Evolutionary conservation across 2,888 invertebrate genomes (phyloP).

Genomic region (Tortricodes alternella): DNA sequence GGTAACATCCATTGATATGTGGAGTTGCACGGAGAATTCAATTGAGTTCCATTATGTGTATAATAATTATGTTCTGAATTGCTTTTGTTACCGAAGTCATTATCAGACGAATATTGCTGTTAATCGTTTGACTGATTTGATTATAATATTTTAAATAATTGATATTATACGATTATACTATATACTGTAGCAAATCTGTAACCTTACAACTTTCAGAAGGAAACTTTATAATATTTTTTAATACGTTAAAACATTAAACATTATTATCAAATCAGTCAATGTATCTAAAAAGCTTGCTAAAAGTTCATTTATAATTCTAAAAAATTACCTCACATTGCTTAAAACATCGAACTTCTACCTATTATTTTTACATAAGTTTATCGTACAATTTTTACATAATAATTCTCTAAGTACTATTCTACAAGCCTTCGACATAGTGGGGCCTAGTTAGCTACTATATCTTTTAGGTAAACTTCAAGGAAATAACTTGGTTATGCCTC

Average conservation of each 20-base stretch:
- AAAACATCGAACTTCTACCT: constrained; percentile 53
- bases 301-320: constrained; percentile 37
- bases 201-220: too few species aligned
- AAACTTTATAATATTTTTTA: not conserved
- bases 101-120: constrained; percentile 34
- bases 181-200: too few species aligned
- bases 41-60: not conserved
- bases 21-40: constrained; percentile 51
- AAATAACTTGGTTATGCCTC: constrained; percentile 24
- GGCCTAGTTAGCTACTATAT: constrained; percentile 14
- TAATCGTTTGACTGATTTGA: constrained; percentile 34
- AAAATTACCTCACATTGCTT: constrained; percentile 62
- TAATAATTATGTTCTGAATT: constrained; percentile 41
- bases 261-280: constrained; percentile 45
- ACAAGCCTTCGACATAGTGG: constrained; percentile 25
- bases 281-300: constrained; percentile 53
- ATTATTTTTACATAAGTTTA: constrained; percentile 39
- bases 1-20: constrained; percentile 65
- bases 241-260: not conserved
- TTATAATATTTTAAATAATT: constrained; percentile 18
- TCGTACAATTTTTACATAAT: constrained; percentile 51
- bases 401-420: constrained; percentile 42
- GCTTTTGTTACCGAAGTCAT: constrained; percentile 48
- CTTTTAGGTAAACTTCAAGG: constrained; percentile 5
- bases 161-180: too few species aligned